phyloP scores from a whole-genome alignment of 2,888 invertebrate species.

The Drosophila subsilvestris region DNA sequence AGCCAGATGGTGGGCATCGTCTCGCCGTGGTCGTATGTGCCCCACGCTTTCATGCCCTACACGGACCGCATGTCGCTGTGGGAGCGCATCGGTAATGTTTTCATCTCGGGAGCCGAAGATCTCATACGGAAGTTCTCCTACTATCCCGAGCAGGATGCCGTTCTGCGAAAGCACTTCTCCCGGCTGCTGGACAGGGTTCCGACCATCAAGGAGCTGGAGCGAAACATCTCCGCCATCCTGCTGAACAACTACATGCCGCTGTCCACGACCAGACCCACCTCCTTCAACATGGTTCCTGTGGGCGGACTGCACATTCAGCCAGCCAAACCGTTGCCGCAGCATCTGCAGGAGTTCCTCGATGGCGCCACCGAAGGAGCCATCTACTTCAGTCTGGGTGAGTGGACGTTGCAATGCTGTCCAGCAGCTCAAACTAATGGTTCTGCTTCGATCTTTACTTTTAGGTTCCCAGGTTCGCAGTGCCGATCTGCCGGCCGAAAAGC shows the following conservation, averaged over 20 bases:
- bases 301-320: constrained; percentile 85
- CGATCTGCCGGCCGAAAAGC: constrained; percentile 81
- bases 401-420: background rate
- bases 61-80: constrained; percentile 85
- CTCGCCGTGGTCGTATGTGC: constrained; percentile 84
- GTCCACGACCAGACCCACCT: constrained; percentile 81
- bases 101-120: constrained; percentile 70
- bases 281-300: constrained; percentile 84
- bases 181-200: constrained; percentile 72
- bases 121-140: constrained; percentile 64
- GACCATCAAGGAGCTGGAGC: constrained; percentile 82
- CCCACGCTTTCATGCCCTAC: constrained; percentile 82
- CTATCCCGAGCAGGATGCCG: constrained; percentile 75
- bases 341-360: constrained; percentile 82
- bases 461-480: constrained; percentile 83
- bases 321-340: constrained; percentile 65
- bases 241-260: constrained; percentile 84
- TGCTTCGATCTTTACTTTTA: constrained; percentile 11
- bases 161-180: constrained; percentile 71
- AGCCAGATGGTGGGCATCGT: constrained; percentile 84
- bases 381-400: constrained; percentile 83
- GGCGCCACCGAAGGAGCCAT: constrained; percentile 83
- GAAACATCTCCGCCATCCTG: constrained; percentile 83
- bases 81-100: constrained; percentile 85
- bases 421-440: background rate